These are phyloP conservation scores for Drosophila prostipennis DNA, from an alignment of 2,888 invertebrate species.

Conservation along the genomic window DNA sequence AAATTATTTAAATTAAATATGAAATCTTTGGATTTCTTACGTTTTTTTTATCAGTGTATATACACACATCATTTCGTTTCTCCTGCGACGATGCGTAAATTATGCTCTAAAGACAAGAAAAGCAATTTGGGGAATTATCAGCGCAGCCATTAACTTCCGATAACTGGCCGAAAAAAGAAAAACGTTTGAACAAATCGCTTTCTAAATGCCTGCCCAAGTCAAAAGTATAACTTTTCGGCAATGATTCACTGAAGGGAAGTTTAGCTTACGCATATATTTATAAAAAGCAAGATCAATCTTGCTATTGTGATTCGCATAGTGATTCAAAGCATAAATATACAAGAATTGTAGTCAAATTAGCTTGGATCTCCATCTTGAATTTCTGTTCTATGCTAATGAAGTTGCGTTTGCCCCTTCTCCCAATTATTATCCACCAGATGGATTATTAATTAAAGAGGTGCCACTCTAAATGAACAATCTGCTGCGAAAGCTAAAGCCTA, in stretches of 20 bases:
- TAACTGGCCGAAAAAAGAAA: constrained; percentile 25
- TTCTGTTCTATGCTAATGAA: constrained; percentile 22
- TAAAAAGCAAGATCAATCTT: not conserved
- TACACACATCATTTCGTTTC: constrained; percentile 64
- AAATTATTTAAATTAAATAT: too few species aligned
- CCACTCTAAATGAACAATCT: constrained; percentile 7
- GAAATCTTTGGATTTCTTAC: too few species aligned
- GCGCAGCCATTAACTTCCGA: constrained; percentile 64
- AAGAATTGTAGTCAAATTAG: not conserved
- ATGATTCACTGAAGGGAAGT: not conserved
- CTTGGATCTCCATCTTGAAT: not conserved
- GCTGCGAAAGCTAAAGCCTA: not conserved
- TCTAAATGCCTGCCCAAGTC: constrained; percentile 9
- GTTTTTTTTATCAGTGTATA: not conserved
- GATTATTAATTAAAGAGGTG: constrained; percentile 31
- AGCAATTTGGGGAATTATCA: constrained; percentile 57
- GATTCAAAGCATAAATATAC: not conserved
- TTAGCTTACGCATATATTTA: not conserved
- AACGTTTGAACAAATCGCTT: constrained; percentile 33
- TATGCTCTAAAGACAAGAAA: constrained; percentile 34
- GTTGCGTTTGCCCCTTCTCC: not conserved
- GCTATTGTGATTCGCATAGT: not conserved
- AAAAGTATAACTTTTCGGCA: not conserved
- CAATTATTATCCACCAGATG: constrained; percentile 7
- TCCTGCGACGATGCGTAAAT: constrained; percentile 56